phyloP scores from a whole-genome alignment of 2,888 invertebrate species.

The Epinotia brunnichana region DNA sequence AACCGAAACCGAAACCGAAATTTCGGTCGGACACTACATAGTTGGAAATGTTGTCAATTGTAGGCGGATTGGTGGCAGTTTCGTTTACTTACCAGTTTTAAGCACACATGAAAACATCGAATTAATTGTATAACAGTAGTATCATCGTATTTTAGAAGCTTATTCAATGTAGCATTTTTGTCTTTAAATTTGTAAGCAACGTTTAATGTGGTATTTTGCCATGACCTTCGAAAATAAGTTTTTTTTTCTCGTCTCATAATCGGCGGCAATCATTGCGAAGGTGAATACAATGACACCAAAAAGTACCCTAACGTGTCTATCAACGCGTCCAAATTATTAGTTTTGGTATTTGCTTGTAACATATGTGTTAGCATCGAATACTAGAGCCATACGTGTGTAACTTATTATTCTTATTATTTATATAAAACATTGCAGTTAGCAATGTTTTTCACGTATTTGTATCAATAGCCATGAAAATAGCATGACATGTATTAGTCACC shows the following conservation, averaged over 20 bases:
- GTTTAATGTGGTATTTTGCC: conserved; percentile 1
- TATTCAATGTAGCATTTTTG: conserved; percentile 17
- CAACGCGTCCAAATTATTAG: background rate
- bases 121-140: too few relatives aligned
- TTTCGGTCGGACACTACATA: too few relatives aligned
- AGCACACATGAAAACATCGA: too few relatives aligned
- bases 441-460: too few relatives aligned
- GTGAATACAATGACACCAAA: conserved; percentile 8
- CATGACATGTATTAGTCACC: too few relatives aligned
- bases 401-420: too few relatives aligned
- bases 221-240: background rate
- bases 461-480: too few relatives aligned
- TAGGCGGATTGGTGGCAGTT: background rate
- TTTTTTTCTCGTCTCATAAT: conserved; percentile 16
- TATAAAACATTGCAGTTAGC: too few relatives aligned
- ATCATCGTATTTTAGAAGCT: too few relatives aligned
- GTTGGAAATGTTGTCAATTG: too few relatives aligned
- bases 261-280: background rate
- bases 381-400: too few relatives aligned
- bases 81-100: background rate
- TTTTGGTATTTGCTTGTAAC: background rate
- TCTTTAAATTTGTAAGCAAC: background rate
- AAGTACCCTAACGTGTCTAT: background rate
- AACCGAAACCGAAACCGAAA: too few relatives aligned
- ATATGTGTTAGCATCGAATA: background rate